These are phyloP conservation scores for Ligdia adustata DNA, from an alignment of 2,888 invertebrate species.

Conservation along the genomic window DNA sequence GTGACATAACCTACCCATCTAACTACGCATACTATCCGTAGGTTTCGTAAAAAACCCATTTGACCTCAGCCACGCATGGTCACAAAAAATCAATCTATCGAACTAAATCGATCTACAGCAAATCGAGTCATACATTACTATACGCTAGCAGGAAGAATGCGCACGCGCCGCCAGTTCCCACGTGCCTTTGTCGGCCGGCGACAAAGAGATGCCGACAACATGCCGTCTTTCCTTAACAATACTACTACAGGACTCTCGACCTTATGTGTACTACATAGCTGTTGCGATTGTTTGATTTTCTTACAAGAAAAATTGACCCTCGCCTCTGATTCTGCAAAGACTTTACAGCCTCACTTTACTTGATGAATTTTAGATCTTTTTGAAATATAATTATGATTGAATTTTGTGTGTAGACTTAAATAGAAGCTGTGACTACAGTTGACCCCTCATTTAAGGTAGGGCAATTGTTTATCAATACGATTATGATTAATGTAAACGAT, in stretches of 20 bases:
- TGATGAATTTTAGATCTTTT: conserved; percentile 1
- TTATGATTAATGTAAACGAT: conserved; percentile 76
- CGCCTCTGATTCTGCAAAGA: conserved; percentile 37
- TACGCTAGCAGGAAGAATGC: conserved; percentile 63
- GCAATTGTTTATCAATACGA: conserved; percentile 82
- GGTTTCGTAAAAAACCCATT: conserved; percentile 10
- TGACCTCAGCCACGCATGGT: conserved; percentile 39
- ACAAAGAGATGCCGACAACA: conserved; percentile 78
- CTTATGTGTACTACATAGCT: conserved; percentile 34
- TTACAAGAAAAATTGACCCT: conserved; percentile 54
- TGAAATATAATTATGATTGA: conserved; percentile 27
- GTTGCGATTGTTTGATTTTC: conserved; percentile 16
- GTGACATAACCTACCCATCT: no score
- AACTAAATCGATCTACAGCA: conserved; percentile 59
- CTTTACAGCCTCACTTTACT: conserved; percentile 23
- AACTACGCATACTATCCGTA: no score
- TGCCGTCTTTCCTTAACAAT: conserved; percentile 55
- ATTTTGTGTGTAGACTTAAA: conserved; percentile 26
- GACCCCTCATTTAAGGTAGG: conserved; percentile 82
- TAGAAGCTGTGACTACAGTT: conserved; percentile 49
- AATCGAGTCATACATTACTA: conserved; percentile 68
- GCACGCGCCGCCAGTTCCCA: conserved; percentile 80
- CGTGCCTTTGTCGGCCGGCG: conserved; percentile 80
- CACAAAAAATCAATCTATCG: conserved; percentile 49
- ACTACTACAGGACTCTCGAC: conserved; percentile 39